phyloP scores from a whole-genome alignment of 2,797 vertebrate species.

The Chelon auratus region DNA sequence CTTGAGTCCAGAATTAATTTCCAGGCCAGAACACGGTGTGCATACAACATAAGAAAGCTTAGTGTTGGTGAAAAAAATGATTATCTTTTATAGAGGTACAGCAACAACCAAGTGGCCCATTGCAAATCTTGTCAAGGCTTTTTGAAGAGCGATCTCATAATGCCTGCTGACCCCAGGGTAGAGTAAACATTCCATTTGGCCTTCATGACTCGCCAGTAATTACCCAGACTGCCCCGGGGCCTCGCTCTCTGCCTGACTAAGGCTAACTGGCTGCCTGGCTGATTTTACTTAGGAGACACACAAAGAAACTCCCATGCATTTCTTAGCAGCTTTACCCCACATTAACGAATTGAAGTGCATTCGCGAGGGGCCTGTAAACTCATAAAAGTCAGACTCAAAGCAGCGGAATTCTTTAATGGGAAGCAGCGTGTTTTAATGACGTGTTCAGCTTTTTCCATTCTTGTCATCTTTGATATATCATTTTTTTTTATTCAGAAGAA shows the following conservation, averaged over 20 bases:
- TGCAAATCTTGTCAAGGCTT: slow-evolving; percentile 73
- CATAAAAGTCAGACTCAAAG: slow-evolving; percentile 50
- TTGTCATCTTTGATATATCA: background rate
- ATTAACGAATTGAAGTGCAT: slow-evolving; percentile 55
- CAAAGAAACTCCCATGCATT: slow-evolving; percentile 67
- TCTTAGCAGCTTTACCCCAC: slow-evolving; percentile 64
- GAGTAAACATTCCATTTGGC: slow-evolving; percentile 86
- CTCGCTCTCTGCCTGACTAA: slow-evolving; percentile 53
- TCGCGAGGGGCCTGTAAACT: slow-evolving; percentile 60
- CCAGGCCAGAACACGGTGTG: slow-evolving; percentile 12
- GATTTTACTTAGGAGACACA: slow-evolving; percentile 75
- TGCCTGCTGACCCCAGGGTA: slow-evolving; percentile 78
- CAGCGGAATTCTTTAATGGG: slow-evolving; percentile 50
- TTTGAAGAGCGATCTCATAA: slow-evolving; percentile 71
- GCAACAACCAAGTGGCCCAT: slow-evolving; percentile 72
- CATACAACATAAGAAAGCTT: slow-evolving; percentile 20
- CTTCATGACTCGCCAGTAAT: slow-evolving; percentile 85
- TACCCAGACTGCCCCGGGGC: slow-evolving; percentile 82
- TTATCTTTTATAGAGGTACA: slow-evolving; percentile 66
- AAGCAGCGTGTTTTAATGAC: slow-evolving; percentile 48
- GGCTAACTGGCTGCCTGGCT: slow-evolving; percentile 32
- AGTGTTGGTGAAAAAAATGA: slow-evolving; percentile 49
- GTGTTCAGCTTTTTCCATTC: slow-evolving; percentile 43
- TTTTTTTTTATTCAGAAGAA: slow-evolving; percentile 9
- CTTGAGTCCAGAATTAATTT: slow-evolving; percentile 1